These are phyloP conservation scores for Pentamera pediparva DNA, from an alignment of 53 echinoderm and acorn worm genomes.

Conservation along the genomic window DNA sequence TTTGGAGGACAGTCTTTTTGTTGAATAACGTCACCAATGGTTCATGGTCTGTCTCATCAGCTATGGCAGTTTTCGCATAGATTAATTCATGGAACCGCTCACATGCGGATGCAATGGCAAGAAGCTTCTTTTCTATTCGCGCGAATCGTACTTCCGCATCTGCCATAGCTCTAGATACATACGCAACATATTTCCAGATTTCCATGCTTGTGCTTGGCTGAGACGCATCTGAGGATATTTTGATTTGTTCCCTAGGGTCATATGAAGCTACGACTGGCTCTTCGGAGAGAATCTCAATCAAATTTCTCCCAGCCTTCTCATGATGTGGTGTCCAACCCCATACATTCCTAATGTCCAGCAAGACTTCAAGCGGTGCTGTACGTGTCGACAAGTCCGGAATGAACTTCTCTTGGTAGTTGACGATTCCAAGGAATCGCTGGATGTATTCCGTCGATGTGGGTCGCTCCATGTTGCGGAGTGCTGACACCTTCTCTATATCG, in stretches of 20 bases:
- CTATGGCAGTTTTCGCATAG: conserved; percentile 28
- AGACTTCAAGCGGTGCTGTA: conserved; percentile 28
- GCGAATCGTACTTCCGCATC: conserved; percentile 25
- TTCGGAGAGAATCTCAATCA: conserved; percentile 2
- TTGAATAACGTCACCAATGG: conserved; percentile 35
- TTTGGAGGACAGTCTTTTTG: too few species aligned
- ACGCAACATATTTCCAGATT: conserved; percentile 27
- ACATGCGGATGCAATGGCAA: conserved; percentile 39
- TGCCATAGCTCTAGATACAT: conserved; percentile 54
- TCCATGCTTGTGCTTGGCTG: too few species aligned
- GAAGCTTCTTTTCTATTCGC: conserved; percentile 47
- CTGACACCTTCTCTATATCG: conserved; percentile 46
- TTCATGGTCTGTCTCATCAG: conserved; percentile 50
- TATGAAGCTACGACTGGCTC: conserved; percentile 40
- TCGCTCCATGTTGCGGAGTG: conserved; percentile 52
- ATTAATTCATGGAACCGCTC: conserved; percentile 56
- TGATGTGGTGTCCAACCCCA: conserved; percentile 41
- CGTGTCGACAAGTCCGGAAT: conserved; percentile 40
- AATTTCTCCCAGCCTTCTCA: conserved; percentile 28
- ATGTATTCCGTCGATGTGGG: conserved; percentile 33
- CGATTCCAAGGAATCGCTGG: conserved; percentile 51
- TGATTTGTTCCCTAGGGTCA: conserved; percentile 34
- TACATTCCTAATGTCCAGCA: conserved; percentile 39
- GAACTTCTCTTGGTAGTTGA: conserved; percentile 48
- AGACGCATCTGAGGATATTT: conserved; percentile 53